These are phyloP conservation scores for Terebella lapidaria DNA, from an alignment of 2,888 invertebrate genomes.

Conservation along the genomic window DNA sequence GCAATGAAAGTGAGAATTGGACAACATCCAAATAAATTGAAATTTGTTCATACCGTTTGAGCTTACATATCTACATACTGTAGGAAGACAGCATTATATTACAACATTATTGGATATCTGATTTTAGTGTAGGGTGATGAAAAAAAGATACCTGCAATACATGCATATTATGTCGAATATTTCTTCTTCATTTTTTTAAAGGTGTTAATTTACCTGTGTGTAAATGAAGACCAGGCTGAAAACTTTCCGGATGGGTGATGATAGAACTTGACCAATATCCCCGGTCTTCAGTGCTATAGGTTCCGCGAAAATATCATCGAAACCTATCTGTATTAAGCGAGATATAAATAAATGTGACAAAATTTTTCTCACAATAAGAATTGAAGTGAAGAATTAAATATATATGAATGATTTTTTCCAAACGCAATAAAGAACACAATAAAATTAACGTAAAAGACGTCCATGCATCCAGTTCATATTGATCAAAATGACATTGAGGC, in stretches of 20 bases:
- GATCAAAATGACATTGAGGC: no score
- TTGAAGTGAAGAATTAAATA: background rate
- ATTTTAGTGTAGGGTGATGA: no score
- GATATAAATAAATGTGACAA: background rate
- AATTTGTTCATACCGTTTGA: no score
- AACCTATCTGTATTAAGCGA: slow-evolving; percentile 6
- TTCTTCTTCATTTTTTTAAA: no score
- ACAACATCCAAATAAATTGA: no score
- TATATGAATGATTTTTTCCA: no score
- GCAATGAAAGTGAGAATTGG: no score
- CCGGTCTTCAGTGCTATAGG: slow-evolving; percentile 8
- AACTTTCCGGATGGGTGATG: slow-evolving; percentile 5
- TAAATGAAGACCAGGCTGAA: slow-evolving; percentile 11
- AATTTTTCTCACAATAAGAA: background rate
- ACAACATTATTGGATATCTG: no score
- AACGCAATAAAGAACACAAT: background rate
- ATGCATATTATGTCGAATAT: no score
- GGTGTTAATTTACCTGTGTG: slow-evolving; percentile 16
- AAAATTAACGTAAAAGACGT: background rate
- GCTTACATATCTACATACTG: no score
- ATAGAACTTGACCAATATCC: slow-evolving; percentile 12
- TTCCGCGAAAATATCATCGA: slow-evolving; percentile 14
- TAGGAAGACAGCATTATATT: no score
- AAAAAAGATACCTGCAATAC: no score
- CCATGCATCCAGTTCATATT: background rate